A percentile compares a stretch with the other conserved stretches of the same genome.
Evolutionary conservation across 2,888 invertebrate genomes (phyloP).

Genomic region (Andrena minutula): DNA sequence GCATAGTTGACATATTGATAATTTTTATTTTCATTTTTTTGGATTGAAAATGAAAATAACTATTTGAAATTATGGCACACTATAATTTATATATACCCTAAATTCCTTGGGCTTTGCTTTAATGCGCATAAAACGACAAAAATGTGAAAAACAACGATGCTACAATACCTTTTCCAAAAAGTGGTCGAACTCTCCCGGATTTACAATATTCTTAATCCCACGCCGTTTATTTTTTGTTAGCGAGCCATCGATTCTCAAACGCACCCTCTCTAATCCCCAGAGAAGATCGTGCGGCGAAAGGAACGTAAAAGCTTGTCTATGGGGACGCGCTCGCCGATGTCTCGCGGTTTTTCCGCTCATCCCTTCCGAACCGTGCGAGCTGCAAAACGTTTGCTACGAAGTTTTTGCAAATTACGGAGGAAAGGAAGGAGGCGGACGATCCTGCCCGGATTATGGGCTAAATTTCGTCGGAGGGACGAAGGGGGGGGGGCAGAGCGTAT

Average conservation of each 20-base stretch:
- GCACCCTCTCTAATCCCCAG: not conserved
- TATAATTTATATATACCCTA: no score
- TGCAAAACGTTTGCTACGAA: slow-evolving; percentile 19
- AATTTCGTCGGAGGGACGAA: slow-evolving; percentile 26
- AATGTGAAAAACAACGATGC: no score
- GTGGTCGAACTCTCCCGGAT: no score
- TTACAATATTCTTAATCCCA: not conserved
- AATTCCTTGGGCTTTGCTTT: no score
- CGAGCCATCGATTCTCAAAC: slow-evolving; percentile 29
- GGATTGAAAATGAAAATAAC: no score
- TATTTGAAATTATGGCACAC: no score
- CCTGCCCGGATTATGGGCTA: slow-evolving; percentile 54
- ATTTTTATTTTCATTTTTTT: no score
- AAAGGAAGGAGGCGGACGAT: slow-evolving; percentile 38
- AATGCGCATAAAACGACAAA: no score
- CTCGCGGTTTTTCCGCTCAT: slow-evolving; percentile 22
- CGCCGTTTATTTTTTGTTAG: not conserved
- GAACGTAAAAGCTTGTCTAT: not conserved
- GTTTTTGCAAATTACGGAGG: slow-evolving; percentile 44
- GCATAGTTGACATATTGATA: no score
- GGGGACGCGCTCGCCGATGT: not conserved
- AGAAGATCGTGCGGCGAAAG: not conserved
- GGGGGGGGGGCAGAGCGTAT: slow-evolving; percentile 28
- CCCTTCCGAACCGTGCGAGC: slow-evolving; percentile 9
- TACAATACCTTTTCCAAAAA: no score